Conservation (phyloP, 53 echinoderm and acorn worm species). For the Actinopyga echinites region DNA sequence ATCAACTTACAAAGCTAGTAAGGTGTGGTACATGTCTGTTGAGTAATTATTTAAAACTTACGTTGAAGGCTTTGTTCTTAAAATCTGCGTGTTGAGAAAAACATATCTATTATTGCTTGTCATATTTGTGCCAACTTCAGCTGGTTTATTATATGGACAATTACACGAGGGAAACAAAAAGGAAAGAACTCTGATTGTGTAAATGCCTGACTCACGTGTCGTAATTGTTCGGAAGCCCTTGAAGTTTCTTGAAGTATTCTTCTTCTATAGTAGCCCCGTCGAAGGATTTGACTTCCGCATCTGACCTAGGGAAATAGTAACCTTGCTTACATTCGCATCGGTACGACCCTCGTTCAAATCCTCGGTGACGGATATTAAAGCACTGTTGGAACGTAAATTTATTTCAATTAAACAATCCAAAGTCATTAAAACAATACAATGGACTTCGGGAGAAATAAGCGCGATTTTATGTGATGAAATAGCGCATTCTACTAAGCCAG, state of each 20-base stretch:
- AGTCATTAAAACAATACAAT: too few species aligned
- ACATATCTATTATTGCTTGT: not conserved
- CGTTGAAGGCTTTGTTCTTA: too few species aligned
- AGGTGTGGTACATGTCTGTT: too few species aligned
- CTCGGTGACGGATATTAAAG: conserved; percentile 60
- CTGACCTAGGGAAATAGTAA: conserved; percentile 69
- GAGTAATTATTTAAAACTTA: too few species aligned
- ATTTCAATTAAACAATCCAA: too few species aligned
- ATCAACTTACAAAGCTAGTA: too few species aligned
- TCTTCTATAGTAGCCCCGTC: conserved; percentile 67
- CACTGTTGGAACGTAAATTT: conserved; percentile 45
- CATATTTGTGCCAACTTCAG: not conserved
- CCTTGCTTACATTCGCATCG: conserved; percentile 68
- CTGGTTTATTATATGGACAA: not conserved
- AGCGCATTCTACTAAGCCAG: too few species aligned
- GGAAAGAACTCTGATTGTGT: not conserved
- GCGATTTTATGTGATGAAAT: too few species aligned
- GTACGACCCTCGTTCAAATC: conserved; percentile 82
- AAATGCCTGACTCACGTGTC: conserved; percentile 58
- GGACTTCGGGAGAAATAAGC: too few species aligned
- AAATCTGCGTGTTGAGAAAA: too few species aligned
- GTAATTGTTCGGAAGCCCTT: conserved; percentile 62
- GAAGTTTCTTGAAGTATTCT: conserved; percentile 74
- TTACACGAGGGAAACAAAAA: not conserved
- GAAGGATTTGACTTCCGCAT: conserved; percentile 37